Evolutionary conservation across 2,888 invertebrate genomes (phyloP), one percentile per base, ranked within the genome.

Genomic region (Calliopum simillimum): DNA sequence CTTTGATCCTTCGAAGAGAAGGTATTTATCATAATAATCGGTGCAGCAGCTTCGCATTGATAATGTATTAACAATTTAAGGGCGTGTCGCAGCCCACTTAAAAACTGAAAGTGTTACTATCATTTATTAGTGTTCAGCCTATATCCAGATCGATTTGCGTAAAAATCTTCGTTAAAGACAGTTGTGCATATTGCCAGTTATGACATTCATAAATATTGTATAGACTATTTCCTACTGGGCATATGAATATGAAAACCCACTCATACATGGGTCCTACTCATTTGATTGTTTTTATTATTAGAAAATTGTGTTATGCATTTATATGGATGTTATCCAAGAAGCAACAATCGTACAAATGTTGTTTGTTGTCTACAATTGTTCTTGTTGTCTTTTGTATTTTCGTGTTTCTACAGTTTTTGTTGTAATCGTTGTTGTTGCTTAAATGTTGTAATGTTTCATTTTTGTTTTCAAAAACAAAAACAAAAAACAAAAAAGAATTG

Each of bases 221-320:
- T 8, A 33, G 5, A 33, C 8, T 5, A 33, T 33, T 33, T 33
- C n/a, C 62, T 19, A 11, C 44, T 12, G 58, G 21, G 4, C 14
- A 6, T 43, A 51, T 4, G n/a, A n/a, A n/a, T n/a, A n/a, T n/a
- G n/a, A n/a, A 12, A 19, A 58, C 47, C 62, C 51, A 33, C 14
- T 41, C 43, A 41, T 46, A 41, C n/a, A n/a, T n/a, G n/a, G n/a
- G n/a, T n/a, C n/a, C n/a, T 3, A 47, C 47, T 43, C 61, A 41
- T 46, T 16, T 53, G 41, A 71, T 33, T 23, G 67, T n/a, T 59
- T 71, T 56, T 71, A 19, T 62, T 67, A 47, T 47, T 13, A 12
- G 41, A 65, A 19, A 55, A 55, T 21, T 67, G 16, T 56, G 56
- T 66, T 56, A 66, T 56, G 67, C 56, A 67, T 47, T 67, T 66